Evolutionary conservation across 1,140 invertebrate species (phyloP).

Genomic region (Aethina tumida): DNA sequence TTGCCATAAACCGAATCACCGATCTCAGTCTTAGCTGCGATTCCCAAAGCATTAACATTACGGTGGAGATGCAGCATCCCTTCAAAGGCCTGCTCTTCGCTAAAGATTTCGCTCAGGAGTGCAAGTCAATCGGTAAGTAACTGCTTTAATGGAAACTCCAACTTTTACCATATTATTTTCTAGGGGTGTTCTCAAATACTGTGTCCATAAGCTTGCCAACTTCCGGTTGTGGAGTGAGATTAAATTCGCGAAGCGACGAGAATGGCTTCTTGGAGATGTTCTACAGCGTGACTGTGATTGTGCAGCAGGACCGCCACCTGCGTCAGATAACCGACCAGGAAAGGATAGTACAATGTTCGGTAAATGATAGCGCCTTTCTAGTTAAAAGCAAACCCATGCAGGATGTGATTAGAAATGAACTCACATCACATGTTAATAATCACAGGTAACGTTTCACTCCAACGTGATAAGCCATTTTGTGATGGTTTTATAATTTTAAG

Average conservation of each 20-base stretch:
- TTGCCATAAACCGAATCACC: conserved; percentile 25
- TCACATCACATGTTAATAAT: conserved; percentile 12
- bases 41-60: conserved; percentile 28
- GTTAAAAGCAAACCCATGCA: conserved; percentile 27
- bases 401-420: conserved; percentile 22
- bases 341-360: conserved; percentile 42
- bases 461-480: neutral
- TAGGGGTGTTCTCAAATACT: conserved; percentile 36
- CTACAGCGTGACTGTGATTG: conserved; percentile 52
- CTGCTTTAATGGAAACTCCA: neutral
- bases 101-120: conserved; percentile 59
- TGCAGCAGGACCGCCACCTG: conserved; percentile 59
- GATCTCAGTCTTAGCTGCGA: conserved; percentile 26
- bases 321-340: conserved; percentile 60
- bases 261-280: conserved; percentile 39
- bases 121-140: conserved; percentile 42
- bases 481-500: conserved; percentile 11
- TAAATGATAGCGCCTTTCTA: conserved; percentile 30
- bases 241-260: conserved; percentile 39
- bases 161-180: conserved; percentile 4
- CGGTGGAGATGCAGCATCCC: conserved; percentile 41
- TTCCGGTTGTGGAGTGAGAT: conserved; percentile 53
- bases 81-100: conserved; percentile 61
- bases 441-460: conserved; percentile 16
- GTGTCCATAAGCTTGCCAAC: conserved; percentile 49